Evolutionary conservation across 2,113 vertebrate genomes (phyloP).

Genomic region (Murina feae): DNA sequence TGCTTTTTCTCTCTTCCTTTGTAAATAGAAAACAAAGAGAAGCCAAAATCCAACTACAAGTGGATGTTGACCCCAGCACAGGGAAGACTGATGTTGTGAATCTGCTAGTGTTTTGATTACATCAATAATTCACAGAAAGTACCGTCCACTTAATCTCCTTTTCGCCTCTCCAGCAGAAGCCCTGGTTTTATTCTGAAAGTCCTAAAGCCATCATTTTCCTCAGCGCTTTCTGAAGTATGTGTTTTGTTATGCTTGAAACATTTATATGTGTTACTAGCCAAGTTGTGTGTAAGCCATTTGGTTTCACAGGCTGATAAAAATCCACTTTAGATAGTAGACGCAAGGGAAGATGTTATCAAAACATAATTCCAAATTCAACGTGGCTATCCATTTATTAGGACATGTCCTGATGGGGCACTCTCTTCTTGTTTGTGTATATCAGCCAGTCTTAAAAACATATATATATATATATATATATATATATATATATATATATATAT

Average conservation of each 20-base stretch:
- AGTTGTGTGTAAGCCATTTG: slow-evolving; percentile 65
- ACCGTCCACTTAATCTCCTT: slow-evolving; percentile 73
- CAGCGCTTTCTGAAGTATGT: slow-evolving; percentile 68
- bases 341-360: background rate
- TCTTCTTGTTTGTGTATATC: background rate
- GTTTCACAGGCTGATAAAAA: slow-evolving; percentile 50
- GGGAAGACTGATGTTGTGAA: slow-evolving; percentile 67
- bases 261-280: slow-evolving; percentile 67
- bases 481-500: too few relatives aligned
- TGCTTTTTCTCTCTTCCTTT: background rate
- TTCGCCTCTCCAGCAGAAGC: slow-evolving; percentile 59
- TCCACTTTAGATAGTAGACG: slow-evolving; percentile 36
- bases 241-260: slow-evolving; percentile 62
- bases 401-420: background rate
- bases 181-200: slow-evolving; percentile 58
- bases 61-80: slow-evolving; percentile 12
- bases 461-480: too few relatives aligned
- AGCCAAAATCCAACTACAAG: slow-evolving; percentile 54
- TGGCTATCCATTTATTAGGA: background rate
- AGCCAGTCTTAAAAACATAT: background rate
- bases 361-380: background rate
- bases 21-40: slow-evolving; percentile 20
- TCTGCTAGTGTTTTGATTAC: slow-evolving; percentile 74
- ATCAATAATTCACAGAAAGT: slow-evolving; percentile 79
- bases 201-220: slow-evolving; percentile 69